Evolutionary conservation across 2,888 invertebrate species (phyloP).

Genomic region (Buathra laborator): DNA sequence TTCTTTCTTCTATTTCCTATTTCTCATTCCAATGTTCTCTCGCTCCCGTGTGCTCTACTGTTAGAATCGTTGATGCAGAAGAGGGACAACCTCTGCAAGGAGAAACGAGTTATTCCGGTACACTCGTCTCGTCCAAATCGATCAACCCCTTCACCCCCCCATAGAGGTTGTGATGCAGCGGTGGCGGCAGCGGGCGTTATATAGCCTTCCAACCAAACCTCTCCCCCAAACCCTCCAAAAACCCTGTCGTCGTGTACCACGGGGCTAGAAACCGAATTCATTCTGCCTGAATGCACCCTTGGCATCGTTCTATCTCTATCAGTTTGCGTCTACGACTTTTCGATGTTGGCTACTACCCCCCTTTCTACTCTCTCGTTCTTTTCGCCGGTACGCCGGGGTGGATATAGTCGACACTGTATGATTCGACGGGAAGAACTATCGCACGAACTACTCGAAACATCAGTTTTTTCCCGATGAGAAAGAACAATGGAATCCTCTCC

Average conservation of each 20-base stretch:
- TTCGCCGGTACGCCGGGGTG: not conserved
- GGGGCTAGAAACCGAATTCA: conserved; percentile 61
- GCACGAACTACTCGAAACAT: conserved; percentile 15
- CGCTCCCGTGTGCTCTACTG: conserved; percentile 60
- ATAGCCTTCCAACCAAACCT: not conserved
- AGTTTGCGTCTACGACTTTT: conserved; percentile 27
- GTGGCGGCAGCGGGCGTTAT: conserved; percentile 30
- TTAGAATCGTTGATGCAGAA: conserved; percentile 67
- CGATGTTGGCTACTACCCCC: conserved; percentile 3
- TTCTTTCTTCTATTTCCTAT: not conserved
- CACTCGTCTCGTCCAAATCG: conserved; percentile 70
- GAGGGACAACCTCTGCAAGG: conserved; percentile 69
- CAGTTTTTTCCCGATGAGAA: not conserved
- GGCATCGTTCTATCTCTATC: conserved; percentile 48
- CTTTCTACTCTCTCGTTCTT: not conserved
- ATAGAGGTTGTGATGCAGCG: conserved; percentile 61
- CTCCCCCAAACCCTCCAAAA: conserved; percentile 9
- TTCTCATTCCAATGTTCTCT: conserved; percentile 24
- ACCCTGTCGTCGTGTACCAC: conserved; percentile 61
- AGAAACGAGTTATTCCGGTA: conserved; percentile 70
- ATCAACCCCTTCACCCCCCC: conserved; percentile 65
- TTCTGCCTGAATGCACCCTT: conserved; percentile 68
- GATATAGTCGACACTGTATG: not conserved
- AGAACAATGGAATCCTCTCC: conserved; percentile 2
- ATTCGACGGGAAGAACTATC: not conserved